Conservation (phyloP, 2,888 invertebrate species). For the Macropis europaea region DNA sequence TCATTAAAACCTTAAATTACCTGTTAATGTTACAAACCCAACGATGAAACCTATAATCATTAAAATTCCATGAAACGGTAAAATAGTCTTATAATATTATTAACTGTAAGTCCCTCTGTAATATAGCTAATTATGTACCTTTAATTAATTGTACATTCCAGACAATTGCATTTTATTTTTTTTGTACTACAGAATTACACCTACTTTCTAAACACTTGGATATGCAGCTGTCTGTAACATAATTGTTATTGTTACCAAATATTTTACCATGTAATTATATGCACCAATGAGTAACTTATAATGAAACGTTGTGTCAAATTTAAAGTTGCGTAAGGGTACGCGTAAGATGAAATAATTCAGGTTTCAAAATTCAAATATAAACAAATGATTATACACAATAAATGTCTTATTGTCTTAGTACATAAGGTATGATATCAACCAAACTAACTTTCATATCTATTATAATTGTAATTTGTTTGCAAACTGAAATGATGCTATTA, state of each 20-base stretch:
- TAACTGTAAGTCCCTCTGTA: not conserved
- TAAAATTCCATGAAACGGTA: not conserved
- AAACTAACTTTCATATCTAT: not conserved
- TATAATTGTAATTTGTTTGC: not conserved
- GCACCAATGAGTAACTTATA: too few relatives aligned
- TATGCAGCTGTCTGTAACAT: too few relatives aligned
- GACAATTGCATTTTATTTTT: not conserved
- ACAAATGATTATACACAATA: too few relatives aligned
- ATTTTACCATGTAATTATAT: too few relatives aligned
- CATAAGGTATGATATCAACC: not conserved
- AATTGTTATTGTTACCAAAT: too few relatives aligned
- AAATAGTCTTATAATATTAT: not conserved
- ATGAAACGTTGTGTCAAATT: too few relatives aligned
- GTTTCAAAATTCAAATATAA: too few relatives aligned
- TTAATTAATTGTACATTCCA: not conserved
- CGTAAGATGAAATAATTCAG: too few relatives aligned
- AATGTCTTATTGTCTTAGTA: too few relatives aligned
- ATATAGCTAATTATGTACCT: not conserved
- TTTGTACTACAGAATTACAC: not conserved
- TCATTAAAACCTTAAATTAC: constrained; percentile 2
- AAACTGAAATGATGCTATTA: constrained; percentile 1
- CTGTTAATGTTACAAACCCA: not conserved
- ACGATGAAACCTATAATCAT: not conserved
- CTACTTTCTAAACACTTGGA: not conserved
- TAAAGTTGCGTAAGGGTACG: too few relatives aligned